A percentile compares a stretch with the other conserved stretches of the same genome.
These are phyloP conservation scores for Labeo catla DNA, from an alignment of 2,113 vertebrate genomes.

Conservation along the genomic window DNA sequence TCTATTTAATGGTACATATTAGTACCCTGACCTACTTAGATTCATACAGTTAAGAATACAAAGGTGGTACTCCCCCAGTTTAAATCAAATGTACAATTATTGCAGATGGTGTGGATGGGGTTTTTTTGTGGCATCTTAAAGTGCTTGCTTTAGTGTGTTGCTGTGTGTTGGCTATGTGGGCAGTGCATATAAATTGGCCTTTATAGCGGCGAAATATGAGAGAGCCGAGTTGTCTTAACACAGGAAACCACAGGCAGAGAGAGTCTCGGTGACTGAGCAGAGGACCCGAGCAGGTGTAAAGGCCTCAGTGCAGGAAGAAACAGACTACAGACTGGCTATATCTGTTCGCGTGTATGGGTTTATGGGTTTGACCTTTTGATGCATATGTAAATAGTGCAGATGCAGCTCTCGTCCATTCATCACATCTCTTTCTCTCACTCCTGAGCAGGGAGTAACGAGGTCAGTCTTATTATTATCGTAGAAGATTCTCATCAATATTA, in stretches of 20 bases:
- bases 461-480: constrained; percentile 63
- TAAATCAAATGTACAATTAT: neutral
- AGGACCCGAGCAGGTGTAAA: constrained; percentile 45
- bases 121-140: neutral
- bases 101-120: neutral
- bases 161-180: constrained; percentile 10
- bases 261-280: constrained; percentile 30
- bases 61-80: neutral
- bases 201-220: neutral
- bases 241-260: constrained; percentile 55
- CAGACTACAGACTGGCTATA: neutral
- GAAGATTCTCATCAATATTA: constrained; percentile 68
- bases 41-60: neutral
- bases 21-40: neutral
- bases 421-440: constrained; percentile 9
- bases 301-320: constrained; percentile 23
- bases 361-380: constrained; percentile 44
- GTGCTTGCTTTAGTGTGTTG: neutral
- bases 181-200: neutral
- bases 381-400: constrained; percentile 45
- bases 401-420: neutral
- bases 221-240: constrained; percentile 17
- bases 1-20: neutral
- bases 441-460: constrained; percentile 46
- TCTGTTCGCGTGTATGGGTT: constrained; percentile 23